Evolutionary conservation across 1,140 invertebrate genomes (phyloP), one percentile per base, ranked within the genome.

Genomic region (Caenorhabditis inopinata): DNA sequence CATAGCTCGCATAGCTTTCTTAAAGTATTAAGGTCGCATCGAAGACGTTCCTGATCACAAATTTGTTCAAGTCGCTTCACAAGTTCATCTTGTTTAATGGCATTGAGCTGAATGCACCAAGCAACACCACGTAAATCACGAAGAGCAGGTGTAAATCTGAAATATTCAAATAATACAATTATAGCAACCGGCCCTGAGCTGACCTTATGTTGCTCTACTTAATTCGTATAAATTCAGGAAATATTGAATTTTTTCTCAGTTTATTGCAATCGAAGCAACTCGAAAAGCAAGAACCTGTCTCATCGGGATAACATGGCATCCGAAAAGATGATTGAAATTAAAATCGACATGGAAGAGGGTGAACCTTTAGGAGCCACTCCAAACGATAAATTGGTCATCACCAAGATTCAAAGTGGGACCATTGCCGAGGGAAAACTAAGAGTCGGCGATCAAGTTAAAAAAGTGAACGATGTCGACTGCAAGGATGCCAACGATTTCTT

Each of bases 401-500:
- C 80, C 14, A 83, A 81, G 32, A 84, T 85, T 48, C 85, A 85
- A 35, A 12, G 78, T 12, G 80, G 79, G 16, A 85, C 85, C 46
- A 58, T 85, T 16, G 45, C 86, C 23, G 85, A 85, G 35, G 85
- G 85, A 45, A 85, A 85, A 48, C 73, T 85, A 45, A 80, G 84
- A 86, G 85, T 87, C n/a, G 85, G 85, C 21, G 85, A 85, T 49
- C 85, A 85, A 49, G 80, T 85, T 35, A 35, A 85, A 16, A 80
- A 79, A 47, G 75, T 85, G 27, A 85, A 85, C 46, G 77, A 79
- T 32, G 79, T 51, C 6, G 42, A 42, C 2, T 73, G 88, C 46
- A 62, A 68, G 42, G 84, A 87, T 68, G 27, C 75, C 25, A 81
- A 87, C 58, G 76, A 85, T 77, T 85, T 85, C 81, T 85, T 85